A percentile compares a stretch with the other conserved stretches of the same genome.
Conservation (phyloP, 1,140 invertebrate species). For the Lineus longissimus region DNA sequence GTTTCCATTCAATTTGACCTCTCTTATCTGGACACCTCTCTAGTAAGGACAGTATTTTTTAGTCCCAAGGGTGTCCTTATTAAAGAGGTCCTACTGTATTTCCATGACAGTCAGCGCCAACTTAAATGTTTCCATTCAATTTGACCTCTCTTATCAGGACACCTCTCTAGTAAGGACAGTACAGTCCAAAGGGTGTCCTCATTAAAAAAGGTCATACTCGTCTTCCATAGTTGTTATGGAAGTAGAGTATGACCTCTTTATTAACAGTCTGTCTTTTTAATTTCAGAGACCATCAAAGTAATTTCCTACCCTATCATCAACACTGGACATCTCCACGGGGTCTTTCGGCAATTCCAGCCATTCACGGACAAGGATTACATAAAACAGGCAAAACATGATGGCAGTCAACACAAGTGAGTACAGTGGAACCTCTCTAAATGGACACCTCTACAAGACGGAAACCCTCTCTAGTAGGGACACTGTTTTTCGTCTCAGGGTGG, state of each 20-base stretch:
- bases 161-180: neutral
- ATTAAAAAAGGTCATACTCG: neutral
- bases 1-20: too few relatives aligned
- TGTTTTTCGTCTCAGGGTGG: too few relatives aligned
- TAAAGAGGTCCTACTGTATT: too few relatives aligned
- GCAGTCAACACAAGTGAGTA: neutral
- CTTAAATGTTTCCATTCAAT: neutral
- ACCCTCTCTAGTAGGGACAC: neutral
- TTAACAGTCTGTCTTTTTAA: neutral
- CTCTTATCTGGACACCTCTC: too few relatives aligned
- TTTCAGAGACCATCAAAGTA: neutral
- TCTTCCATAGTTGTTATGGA: too few relatives aligned
- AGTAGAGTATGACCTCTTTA: neutral
- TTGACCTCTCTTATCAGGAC: too few relatives aligned
- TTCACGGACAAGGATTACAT: conserved; percentile 1
- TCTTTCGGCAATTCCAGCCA: neutral
- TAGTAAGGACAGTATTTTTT: too few relatives aligned
- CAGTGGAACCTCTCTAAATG: neutral
- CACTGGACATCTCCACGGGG: neutral
- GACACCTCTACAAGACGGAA: neutral
- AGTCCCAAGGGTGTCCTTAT: too few relatives aligned
- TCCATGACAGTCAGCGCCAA: neutral
- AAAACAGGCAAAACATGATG: neutral
- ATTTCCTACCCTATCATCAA: neutral
- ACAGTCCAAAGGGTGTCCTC: neutral